A percentile compares a stretch with the other conserved stretches of the same genome.
phyloP scores from a whole-genome alignment of 2,888 invertebrate genomes.

The Mythimna lalbum region DNA sequence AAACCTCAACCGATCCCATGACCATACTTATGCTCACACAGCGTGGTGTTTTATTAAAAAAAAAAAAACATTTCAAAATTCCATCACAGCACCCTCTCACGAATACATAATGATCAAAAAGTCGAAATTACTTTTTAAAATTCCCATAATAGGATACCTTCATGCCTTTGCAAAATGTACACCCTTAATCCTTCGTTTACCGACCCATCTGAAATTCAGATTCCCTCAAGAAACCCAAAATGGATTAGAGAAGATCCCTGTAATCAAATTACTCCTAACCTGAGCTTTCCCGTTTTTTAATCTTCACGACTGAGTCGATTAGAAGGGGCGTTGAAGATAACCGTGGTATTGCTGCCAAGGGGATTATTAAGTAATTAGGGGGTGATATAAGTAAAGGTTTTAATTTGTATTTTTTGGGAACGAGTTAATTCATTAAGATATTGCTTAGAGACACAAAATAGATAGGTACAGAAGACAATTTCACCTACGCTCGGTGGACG shows the following conservation, averaged over 20 bases:
- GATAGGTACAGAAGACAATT: no score
- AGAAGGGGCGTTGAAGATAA: conserved; percentile 36
- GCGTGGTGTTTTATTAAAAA: neutral
- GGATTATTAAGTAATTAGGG: conserved; percentile 37
- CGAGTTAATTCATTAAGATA: no score
- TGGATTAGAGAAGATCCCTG: conserved; percentile 50
- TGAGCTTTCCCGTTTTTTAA: conserved; percentile 60
- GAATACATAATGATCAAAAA: conserved; percentile 15
- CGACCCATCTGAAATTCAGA: conserved; percentile 21
- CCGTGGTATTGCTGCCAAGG: conserved; percentile 17
- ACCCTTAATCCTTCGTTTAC: conserved; percentile 42
- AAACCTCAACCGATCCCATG: no score
- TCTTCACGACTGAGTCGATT: conserved; percentile 49
- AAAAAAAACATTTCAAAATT: conserved; percentile 15
- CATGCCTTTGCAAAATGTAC: conserved; percentile 29
- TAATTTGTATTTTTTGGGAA: neutral
- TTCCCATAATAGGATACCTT: conserved; percentile 14
- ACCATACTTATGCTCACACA: no score
- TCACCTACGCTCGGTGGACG: no score
- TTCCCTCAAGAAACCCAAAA: conserved; percentile 50
- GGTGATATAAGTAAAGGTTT: conserved; percentile 1
- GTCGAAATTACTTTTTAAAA: conserved; percentile 42
- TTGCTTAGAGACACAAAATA: no score
- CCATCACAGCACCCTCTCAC: neutral
- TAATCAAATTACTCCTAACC: conserved; percentile 59